phyloP scores from a whole-genome alignment of 37 sponge, comb jelly and placozoan species.

The Bolinopsis microptera region DNA sequence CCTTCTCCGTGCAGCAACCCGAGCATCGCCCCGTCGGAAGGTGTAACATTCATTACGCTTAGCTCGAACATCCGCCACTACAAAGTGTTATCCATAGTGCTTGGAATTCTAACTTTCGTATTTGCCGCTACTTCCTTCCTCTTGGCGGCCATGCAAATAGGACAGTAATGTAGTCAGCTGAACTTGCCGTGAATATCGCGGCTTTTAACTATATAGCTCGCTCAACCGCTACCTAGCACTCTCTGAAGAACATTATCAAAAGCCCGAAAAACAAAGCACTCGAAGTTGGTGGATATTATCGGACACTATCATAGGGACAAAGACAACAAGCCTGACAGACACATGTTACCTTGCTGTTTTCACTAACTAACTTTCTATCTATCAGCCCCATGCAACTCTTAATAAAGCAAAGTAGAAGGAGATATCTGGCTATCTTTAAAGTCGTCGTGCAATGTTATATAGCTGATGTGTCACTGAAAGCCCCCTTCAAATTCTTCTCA shows the following conservation, averaged over 20 bases:
- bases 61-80: constrained; percentile 42
- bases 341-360: background rate
- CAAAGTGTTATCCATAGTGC: constrained; percentile 56
- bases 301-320: no score
- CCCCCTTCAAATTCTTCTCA: background rate
- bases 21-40: background rate
- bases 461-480: no score
- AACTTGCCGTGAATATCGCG: background rate
- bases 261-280: no score
- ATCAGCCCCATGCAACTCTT: background rate
- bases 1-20: constrained; percentile 22
- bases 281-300: no score
- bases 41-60: constrained; percentile 28
- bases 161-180: background rate
- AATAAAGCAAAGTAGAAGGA: background rate
- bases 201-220: background rate
- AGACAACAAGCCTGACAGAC: background rate
- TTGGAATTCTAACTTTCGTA: constrained; percentile 59
- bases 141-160: constrained; percentile 54
- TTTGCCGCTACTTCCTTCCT: constrained; percentile 64
- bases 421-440: no score
- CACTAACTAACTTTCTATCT: no score
- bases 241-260: no score
- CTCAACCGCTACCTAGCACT: no score
- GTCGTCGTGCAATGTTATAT: no score